A percentile compares a stretch with the other conserved stretches of the same genome.
These are phyloP conservation scores for Hemibagrus guttatus DNA, from an alignment of 2,797 vertebrate genomes.

Conservation along the genomic window DNA sequence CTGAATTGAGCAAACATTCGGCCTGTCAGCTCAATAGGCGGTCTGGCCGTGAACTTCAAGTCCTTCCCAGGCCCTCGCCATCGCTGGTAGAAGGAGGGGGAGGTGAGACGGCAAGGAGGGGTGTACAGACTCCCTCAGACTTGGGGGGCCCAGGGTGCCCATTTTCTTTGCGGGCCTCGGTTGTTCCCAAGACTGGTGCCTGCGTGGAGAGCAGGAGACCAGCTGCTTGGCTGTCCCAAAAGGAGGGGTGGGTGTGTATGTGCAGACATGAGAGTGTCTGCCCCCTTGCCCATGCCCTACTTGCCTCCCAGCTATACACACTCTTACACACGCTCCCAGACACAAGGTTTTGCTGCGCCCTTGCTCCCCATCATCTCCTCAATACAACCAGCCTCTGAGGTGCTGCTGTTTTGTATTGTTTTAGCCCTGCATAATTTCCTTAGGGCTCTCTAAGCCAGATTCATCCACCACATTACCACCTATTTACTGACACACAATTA, in stretches of 20 bases:
- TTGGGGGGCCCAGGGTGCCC: conserved; percentile 76
- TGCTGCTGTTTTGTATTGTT: conserved; percentile 77
- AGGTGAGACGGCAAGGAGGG: conserved; percentile 63
- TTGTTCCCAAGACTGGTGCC: conserved; percentile 78
- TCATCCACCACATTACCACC: conserved; percentile 74
- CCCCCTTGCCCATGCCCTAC: conserved; percentile 67
- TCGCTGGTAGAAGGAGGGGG: conserved; percentile 68
- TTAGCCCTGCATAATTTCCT: conserved; percentile 82
- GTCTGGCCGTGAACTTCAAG: conserved; percentile 83
- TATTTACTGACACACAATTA: conserved; percentile 69
- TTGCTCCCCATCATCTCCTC: conserved; percentile 76
- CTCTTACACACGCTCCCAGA: conserved; percentile 69
- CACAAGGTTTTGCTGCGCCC: conserved; percentile 63
- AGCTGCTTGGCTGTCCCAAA: conserved; percentile 81
- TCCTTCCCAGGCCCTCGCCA: conserved; percentile 80
- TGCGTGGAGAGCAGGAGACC: conserved; percentile 71
- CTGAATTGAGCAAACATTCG: conserved; percentile 82
- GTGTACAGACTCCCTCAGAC: conserved; percentile 70
- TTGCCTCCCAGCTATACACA: conserved; percentile 53
- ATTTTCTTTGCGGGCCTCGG: conserved; percentile 66
- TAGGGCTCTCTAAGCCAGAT: conserved; percentile 62
- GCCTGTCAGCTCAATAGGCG: conserved; percentile 84
- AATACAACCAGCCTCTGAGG: conserved; percentile 73
- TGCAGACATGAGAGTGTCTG: conserved; percentile 74
- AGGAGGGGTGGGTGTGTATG: conserved; percentile 48